phyloP scores from a whole-genome alignment of 2,797 vertebrate species.

The Tokudaia tokunoshimensis region DNA sequence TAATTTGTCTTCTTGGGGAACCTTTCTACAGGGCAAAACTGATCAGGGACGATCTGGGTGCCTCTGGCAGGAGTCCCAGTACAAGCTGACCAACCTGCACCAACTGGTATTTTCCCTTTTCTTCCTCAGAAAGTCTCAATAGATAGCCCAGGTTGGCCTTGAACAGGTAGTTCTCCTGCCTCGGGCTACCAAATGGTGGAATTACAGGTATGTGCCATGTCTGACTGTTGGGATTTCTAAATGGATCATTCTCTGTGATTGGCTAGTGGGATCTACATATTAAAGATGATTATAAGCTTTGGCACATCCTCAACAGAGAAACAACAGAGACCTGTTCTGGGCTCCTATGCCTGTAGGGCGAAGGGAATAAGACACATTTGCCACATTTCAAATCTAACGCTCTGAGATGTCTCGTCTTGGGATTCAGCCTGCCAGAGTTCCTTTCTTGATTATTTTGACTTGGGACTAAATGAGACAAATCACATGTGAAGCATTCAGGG shows the following conservation, averaged over 20 bases:
- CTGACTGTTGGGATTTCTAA: background rate
- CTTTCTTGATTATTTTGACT: slow-evolving; percentile 68
- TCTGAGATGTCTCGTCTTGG: slow-evolving; percentile 40
- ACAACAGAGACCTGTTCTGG: background rate
- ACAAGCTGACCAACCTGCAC: background rate
- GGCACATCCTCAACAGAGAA: background rate
- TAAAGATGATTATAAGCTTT: slow-evolving; percentile 38
- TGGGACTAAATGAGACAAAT: slow-evolving; percentile 61
- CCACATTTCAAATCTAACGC: slow-evolving; percentile 50
- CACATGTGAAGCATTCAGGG: slow-evolving; percentile 26
- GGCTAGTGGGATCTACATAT: background rate
- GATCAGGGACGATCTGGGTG: background rate
- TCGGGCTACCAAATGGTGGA: background rate
- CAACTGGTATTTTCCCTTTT: background rate
- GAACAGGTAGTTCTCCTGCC: background rate
- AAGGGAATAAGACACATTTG: background rate
- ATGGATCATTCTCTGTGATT: background rate
- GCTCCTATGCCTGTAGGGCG: slow-evolving; percentile 30
- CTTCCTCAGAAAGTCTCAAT: background rate
- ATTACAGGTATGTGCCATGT: too few species aligned
- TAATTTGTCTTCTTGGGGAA: background rate
- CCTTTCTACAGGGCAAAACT: background rate
- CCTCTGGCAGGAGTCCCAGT: slow-evolving; percentile 5
- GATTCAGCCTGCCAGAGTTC: slow-evolving; percentile 42
- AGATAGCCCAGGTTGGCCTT: background rate